Evolutionary conservation across 2,888 invertebrate species (phyloP), one percentile per base, ranked within the genome.

Genomic region (Hirtodrosophila alboralis): DNA sequence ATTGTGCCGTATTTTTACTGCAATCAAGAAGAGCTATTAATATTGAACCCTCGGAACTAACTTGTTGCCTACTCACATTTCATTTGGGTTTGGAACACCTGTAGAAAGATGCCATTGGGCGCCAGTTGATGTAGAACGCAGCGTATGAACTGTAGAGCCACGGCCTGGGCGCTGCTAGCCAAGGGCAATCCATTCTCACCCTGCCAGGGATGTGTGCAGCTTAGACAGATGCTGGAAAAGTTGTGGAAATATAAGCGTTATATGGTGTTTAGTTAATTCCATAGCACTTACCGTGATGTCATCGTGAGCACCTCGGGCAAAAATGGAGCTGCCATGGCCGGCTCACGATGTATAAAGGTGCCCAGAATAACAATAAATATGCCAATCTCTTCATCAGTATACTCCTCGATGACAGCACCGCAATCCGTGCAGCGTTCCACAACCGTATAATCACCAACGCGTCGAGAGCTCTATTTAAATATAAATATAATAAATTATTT

Each of bases 101-200:
- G 98, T 69, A 96, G 93, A 90, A 99, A 99, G 62, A 99, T 96
- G 69, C 98, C 98, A 90, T 99, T 98, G 0, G 98, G 98, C 0
- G 98, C 97, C 49, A 99, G 92, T 91, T 99, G 98, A 89, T 99
- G 99, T 49, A 99, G 92, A 62, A 97, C 96, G 89, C 98, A 99
- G 75, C 99, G 94, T 60, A 99, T 92, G 91, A 99, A 98, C 91
- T 99, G 99, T 89, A 98, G 95, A 14, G 98, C 98, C 21, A 99
- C 98, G 88, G 97, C 97, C 67, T 97, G 95, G 3, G 97, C 96
- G 87, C 98, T 97, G 61, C 98, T 98, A 0, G 99, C 98, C 70
- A 98, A 92, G 67, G 98, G 96, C 31, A 96, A 93, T 86, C 94
- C 95, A 67, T 94, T 95, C 89, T 96, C 97, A 65, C 93, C 94